Percentiles rank a stretch among this genome's conserved stretches.
Conservation (phyloP, 2,113 vertebrate species). For the Catagonus wagneri region DNA sequence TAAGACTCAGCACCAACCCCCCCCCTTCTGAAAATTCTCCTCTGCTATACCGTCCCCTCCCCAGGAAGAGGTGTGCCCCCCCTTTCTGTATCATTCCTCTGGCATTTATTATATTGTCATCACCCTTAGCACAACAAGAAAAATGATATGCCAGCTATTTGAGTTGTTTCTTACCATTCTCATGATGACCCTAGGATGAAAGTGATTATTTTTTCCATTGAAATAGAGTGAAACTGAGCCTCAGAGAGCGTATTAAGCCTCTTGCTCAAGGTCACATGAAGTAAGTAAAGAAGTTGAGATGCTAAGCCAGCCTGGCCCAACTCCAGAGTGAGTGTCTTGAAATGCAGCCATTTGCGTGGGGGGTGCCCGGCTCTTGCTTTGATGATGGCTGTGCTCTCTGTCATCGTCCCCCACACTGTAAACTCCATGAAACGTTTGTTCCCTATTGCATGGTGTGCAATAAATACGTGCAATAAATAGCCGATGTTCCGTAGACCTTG, state of each 20-base stretch:
- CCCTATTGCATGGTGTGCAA: rapidly evolving
- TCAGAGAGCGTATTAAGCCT: not conserved
- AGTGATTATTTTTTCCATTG: not conserved
- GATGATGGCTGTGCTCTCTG: too few species aligned
- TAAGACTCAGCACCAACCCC: not conserved
- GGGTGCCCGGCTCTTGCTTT: not conserved
- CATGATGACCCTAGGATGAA: not conserved
- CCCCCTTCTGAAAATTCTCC: not conserved
- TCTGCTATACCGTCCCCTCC: not conserved
- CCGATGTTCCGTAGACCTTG: not conserved
- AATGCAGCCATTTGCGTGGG: not conserved
- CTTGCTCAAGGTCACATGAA: not conserved
- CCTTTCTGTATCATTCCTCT: not conserved
- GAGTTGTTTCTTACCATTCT: not conserved
- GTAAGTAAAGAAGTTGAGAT: not conserved
- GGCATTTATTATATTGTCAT: not conserved
- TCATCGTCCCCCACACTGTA: rapidly evolving
- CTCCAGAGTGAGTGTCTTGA: not conserved
- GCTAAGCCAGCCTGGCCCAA: rapidly evolving
- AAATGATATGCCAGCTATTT: not conserved
- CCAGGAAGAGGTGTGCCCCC: not conserved
- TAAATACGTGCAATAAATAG: not conserved
- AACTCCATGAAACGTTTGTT: not conserved
- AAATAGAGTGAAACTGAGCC: not conserved
- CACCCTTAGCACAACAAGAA: not conserved